Conservation (phyloP, 1,140 invertebrate genomes). For the Atta texana region DNA sequence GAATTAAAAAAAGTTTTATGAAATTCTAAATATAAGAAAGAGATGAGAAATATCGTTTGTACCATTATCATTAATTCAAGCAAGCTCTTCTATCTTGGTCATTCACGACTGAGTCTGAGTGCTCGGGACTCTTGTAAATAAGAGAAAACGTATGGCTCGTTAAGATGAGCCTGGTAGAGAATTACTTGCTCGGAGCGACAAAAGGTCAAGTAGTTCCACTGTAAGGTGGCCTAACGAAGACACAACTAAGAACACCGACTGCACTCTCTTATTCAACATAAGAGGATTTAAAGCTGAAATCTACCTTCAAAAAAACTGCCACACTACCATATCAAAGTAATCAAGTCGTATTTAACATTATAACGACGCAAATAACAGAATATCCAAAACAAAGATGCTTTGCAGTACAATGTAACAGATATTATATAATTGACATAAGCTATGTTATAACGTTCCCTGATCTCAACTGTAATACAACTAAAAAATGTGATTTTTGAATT, state of each 20-base stretch:
- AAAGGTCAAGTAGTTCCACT: conserved; percentile 63
- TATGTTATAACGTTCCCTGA: too few species aligned
- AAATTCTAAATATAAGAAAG: neutral
- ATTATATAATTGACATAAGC: too few species aligned
- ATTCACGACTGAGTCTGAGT: neutral
- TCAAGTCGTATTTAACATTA: neutral
- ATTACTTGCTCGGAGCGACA: conserved; percentile 40
- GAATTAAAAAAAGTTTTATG: neutral
- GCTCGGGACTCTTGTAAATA: conserved; percentile 35
- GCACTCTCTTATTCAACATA: neutral
- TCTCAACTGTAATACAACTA: too few species aligned
- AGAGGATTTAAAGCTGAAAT: conserved; percentile 42
- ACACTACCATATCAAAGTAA: neutral
- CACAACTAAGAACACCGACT: neutral
- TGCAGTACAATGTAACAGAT: neutral
- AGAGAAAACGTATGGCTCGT: conserved; percentile 46
- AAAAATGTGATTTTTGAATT: too few species aligned
- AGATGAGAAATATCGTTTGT: neutral
- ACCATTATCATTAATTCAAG: conserved; percentile 37
- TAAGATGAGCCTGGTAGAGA: conserved; percentile 54
- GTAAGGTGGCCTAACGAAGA: conserved; percentile 35
- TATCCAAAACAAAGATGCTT: neutral
- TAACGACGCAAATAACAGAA: neutral
- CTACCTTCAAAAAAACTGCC: neutral
- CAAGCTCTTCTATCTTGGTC: conserved; percentile 8